Base-by-base conservation (phyloP, 2,888 invertebrate genomes). In the Noctuana brunneofusca region DNA sequence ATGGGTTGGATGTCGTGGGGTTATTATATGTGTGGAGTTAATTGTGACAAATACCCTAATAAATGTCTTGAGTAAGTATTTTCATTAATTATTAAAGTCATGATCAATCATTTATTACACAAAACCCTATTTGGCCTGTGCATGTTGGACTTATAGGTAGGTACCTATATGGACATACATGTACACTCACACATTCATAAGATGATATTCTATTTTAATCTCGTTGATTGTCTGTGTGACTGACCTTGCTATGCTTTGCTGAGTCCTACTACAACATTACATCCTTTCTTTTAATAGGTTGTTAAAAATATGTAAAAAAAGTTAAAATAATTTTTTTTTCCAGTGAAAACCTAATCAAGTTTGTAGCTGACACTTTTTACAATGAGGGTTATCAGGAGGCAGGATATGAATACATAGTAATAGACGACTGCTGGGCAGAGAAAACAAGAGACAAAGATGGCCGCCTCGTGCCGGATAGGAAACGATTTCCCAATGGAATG, bases 1-100 rank as follows among this genome's bases (percentile, higher is more conserved):
- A 95, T 95, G 95, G 95, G 95, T 12, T 95, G 95, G 95, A 92
- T 95, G 92, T 93, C 94, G 1, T 95, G 95, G 95, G 93, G 95
- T 55, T 90, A 94, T 72, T 95, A 94, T 73, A 87, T 93, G 77
- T 95, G 95, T 72, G 89, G 92, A 54, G 87, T 82, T 0, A 89
- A 94, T 73, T 95, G 95, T 76, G 83, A 86, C 14, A 80, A 84
- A n/a, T 86, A 92, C 72, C 94, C 94, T 0, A 84, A 92, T 20
- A 93, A 93, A 75, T 95, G 95, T 75, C 92, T 95, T 24, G 89
- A 94, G 95, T 94, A 84, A 81, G 86, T 75, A 60, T 43, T 3
- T 3, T 16, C 8, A 5, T 11, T 11, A 35, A 5, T 35, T 11
- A 35, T 35, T 35, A 12, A 35, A 2, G 11, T 9, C 12, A 35